phyloP scores from a whole-genome alignment of 2,888 invertebrate genomes.

The Xanthostigma xanthostigma region DNA sequence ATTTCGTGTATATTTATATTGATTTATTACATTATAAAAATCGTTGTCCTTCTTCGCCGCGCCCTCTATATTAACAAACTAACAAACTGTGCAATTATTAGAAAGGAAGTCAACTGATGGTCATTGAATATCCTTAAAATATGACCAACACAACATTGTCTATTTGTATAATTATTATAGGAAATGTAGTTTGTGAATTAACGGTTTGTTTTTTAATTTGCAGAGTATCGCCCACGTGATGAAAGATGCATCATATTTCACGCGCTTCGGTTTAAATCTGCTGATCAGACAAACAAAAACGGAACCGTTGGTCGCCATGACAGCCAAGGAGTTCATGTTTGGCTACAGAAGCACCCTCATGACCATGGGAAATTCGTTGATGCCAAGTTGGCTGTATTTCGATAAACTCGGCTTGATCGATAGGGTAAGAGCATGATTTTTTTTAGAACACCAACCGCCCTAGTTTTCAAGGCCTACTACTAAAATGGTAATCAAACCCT shows the following conservation, averaged over 20 bases:
- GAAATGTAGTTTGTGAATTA: too few relatives aligned
- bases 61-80: too few relatives aligned
- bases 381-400: conserved; percentile 75
- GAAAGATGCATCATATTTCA: conserved; percentile 44
- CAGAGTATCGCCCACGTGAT: conserved; percentile 74
- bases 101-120: too few relatives aligned
- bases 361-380: conserved; percentile 64
- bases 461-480: too few relatives aligned
- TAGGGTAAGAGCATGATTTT: conserved; percentile 41
- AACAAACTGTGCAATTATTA: too few relatives aligned
- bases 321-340: conserved; percentile 79
- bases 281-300: conserved; percentile 51
- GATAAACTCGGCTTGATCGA: conserved; percentile 80
- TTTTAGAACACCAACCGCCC: too few relatives aligned
- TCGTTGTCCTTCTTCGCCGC: too few relatives aligned
- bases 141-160: too few relatives aligned
- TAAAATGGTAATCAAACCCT: background rate
- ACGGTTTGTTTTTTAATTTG: conserved; percentile 18
- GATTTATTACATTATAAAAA: too few relatives aligned
- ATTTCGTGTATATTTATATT: too few relatives aligned
- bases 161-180: too few relatives aligned
- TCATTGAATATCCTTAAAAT: too few relatives aligned
- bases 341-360: conserved; percentile 71
- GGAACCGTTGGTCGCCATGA: conserved; percentile 61
- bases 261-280: conserved; percentile 53